Evolutionary conservation across 1,140 invertebrate species (phyloP), one percentile per base, ranked within the genome.

Genomic region (Drepana arcuata): DNA sequence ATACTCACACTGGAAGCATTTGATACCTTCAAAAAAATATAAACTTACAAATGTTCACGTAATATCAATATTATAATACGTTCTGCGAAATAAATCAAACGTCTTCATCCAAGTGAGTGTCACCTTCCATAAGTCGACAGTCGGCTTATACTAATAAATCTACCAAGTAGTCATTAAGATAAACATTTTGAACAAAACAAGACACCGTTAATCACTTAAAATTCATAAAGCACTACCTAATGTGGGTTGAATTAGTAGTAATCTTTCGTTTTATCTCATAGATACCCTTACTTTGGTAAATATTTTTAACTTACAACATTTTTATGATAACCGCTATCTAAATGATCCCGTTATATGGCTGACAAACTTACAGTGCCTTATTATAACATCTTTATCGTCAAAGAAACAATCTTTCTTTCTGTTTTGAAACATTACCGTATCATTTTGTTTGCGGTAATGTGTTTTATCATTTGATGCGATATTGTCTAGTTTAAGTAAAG

Each of bases 321-420:
- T 48, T 49, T 34, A 30, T 53, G 71, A 75, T 79, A 75, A 71
- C 43, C 34, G 41, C 41, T 70, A 79, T 79, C 74, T 75, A 65
- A 71, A 78, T 64, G 48, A 62, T 41, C 45, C 31, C 40, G 53
- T 61, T 53, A 55, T 62, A 55, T 31, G 41, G 21, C 32, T 38
- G 33, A 49, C 42, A 46, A 47, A 46, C 45, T 59, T 48, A 47
- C 52, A 44, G 40, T 52, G 28, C 31, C 41, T 49, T n/a, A 62
- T 57, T 59, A 66, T 63, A 66, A 63, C 56, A 49, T 63, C 61
- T 64, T 75, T 69, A 72, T 69, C 55, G 47, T 31, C 33, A 57
- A 56, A 53, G 50, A 54, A 63, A 65, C 53, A 58, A 51, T 65
- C 46, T 46, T 59, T 68, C n/a, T n/a, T n/a, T 61, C 46, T 55